A percentile compares a stretch with the other conserved stretches of the same genome.
Conservation (phyloP, 2,888 invertebrate genomes). For the Nysson spinosus region DNA sequence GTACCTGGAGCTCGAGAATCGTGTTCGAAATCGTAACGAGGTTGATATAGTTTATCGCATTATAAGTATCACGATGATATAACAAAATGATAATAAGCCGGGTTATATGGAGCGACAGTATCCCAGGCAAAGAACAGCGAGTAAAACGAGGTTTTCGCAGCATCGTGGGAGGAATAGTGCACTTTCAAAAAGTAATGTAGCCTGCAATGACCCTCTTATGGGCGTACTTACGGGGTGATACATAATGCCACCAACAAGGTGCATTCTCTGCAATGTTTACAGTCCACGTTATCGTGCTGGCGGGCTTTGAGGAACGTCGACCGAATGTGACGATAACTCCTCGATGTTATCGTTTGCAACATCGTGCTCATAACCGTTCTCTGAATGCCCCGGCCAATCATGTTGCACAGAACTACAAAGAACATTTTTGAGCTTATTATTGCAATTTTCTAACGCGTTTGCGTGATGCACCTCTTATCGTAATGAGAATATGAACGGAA, state of each 20-base stretch:
- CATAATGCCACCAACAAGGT: conserved; percentile 37
- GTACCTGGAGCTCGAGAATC: too few relatives aligned
- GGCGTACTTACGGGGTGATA: conserved; percentile 36
- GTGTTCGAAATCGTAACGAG: neutral
- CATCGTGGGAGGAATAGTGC: conserved; percentile 26
- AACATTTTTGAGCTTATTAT: conserved; percentile 6
- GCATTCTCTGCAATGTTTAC: conserved; percentile 12
- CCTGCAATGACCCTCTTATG: conserved; percentile 36
- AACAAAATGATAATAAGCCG: conserved; percentile 26
- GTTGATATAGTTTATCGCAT: conserved; percentile 5
- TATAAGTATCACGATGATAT: conserved; percentile 12
- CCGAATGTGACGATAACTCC: conserved; percentile 25
- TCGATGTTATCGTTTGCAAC: conserved; percentile 14
- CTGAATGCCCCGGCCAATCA: conserved; percentile 5
- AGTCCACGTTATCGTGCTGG: conserved; percentile 23
- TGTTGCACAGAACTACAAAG: neutral
- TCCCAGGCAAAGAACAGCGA: conserved; percentile 8
- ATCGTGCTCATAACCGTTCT: conserved; percentile 3
- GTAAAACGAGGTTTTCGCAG: conserved; percentile 39
- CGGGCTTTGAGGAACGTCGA: conserved; percentile 25
- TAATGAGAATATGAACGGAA: too few relatives aligned
- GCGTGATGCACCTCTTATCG: too few relatives aligned
- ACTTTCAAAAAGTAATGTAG: conserved; percentile 50
- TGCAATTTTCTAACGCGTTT: too few relatives aligned
- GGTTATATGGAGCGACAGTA: conserved; percentile 9